These are phyloP conservation scores for Eulithis prunata DNA, from an alignment of 2,888 invertebrate species.

Conservation along the genomic window DNA sequence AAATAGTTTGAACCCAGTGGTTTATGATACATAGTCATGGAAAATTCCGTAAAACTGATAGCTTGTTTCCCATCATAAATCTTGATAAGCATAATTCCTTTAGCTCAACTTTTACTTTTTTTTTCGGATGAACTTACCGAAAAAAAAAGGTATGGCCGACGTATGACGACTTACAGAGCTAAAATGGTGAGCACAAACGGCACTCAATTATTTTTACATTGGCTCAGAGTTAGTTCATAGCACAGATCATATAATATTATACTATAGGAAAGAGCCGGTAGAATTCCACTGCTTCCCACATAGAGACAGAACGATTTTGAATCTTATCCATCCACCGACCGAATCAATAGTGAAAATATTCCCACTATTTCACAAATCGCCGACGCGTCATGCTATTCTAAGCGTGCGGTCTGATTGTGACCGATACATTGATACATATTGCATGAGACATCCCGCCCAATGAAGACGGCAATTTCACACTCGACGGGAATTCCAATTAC, in stretches of 20 bases:
- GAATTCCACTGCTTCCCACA: too few relatives aligned
- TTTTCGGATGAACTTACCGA: too few relatives aligned
- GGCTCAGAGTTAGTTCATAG: too few relatives aligned
- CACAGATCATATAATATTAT: too few relatives aligned
- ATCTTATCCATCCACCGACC: too few relatives aligned
- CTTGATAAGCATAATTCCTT: background rate
- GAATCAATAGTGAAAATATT: background rate
- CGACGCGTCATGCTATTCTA: constrained; percentile 1
- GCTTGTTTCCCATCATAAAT: background rate
- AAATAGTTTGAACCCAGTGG: background rate
- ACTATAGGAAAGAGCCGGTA: too few relatives aligned
- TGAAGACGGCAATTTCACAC: constrained; percentile 67
- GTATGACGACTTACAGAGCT: too few relatives aligned
- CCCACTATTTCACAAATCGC: constrained; percentile 3
- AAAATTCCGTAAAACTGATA: background rate
- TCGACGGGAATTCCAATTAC: constrained; percentile 67
- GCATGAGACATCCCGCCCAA: constrained; percentile 55
- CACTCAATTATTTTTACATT: too few relatives aligned
- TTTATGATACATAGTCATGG: background rate
- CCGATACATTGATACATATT: constrained; percentile 52
- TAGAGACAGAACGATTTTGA: too few relatives aligned
- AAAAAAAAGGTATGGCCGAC: too few relatives aligned
- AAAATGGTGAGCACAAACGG: too few relatives aligned
- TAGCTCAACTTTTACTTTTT: too few relatives aligned
- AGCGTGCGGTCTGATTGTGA: constrained; percentile 11